Evolutionary conservation across 2,113 vertebrate species (phyloP).

Genomic region (Entomyzon cyanotis): DNA sequence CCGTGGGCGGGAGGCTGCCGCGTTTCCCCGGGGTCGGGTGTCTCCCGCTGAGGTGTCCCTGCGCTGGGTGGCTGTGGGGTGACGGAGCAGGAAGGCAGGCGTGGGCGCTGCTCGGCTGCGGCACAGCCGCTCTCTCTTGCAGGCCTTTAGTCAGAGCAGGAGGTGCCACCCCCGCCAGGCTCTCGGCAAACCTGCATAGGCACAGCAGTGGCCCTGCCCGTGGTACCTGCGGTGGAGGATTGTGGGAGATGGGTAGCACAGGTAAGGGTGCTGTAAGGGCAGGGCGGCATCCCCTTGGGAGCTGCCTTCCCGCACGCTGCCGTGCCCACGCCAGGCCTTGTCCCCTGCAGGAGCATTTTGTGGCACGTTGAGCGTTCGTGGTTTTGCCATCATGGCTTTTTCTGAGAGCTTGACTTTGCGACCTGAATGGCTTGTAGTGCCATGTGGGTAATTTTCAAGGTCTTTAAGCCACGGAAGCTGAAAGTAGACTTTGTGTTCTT

Average conservation of each 20-base stretch:
- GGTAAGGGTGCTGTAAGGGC: background rate
- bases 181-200: fast-evolving
- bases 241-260: fast-evolving
- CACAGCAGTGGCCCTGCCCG: fast-evolving
- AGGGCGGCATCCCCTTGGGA: background rate
- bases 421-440: background rate
- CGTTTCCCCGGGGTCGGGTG: too few relatives aligned
- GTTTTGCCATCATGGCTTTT: background rate
- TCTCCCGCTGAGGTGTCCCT: background rate
- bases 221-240: fast-evolving
- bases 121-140: background rate
- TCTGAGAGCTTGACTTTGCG: background rate
- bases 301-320: fast-evolving
- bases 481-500: background rate
- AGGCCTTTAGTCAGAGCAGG: background rate
- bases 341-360: background rate
- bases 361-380: fast-evolving
- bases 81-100: background rate
- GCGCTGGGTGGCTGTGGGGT: background rate
- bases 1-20: background rate
- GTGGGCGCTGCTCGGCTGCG: background rate
- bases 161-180: background rate
- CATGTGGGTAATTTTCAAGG: background rate
- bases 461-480: background rate
- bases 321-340: background rate